These are phyloP conservation scores for Caenorhabditis sinica DNA, from an alignment of 2,888 invertebrate species.

Conservation along the genomic window DNA sequence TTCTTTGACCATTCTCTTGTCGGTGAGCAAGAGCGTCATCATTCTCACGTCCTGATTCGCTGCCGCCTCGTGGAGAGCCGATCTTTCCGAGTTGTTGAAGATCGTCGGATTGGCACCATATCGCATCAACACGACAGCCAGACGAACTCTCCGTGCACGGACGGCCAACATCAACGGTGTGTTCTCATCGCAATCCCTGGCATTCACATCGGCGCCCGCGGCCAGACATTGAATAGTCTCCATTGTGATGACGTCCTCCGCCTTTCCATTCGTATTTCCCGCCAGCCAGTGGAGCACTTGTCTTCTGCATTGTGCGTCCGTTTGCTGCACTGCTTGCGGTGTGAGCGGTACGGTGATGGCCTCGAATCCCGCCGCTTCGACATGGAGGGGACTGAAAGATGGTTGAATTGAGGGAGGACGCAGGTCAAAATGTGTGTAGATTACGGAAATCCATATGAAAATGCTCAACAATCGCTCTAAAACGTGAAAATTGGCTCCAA, in stretches of 20 bases:
- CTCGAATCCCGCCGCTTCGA: conserved; percentile 45
- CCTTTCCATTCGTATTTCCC: conserved; percentile 40
- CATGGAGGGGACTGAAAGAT: conserved; percentile 49
- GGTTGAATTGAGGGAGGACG: no score
- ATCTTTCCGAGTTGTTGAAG: conserved; percentile 68
- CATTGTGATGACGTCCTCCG: conserved; percentile 40
- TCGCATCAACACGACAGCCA: conserved; percentile 30
- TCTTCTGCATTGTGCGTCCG: conserved; percentile 31
- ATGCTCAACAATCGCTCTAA: no score
- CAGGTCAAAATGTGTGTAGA: no score
- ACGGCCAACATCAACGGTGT: conserved; percentile 64
- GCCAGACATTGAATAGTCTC: conserved; percentile 42
- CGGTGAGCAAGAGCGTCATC: conserved; percentile 64
- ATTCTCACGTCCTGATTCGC: conserved; percentile 62
- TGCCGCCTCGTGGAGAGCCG: conserved; percentile 76
- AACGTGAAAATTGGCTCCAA: no score
- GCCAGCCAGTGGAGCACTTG: conserved; percentile 59
- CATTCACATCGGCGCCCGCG: conserved; percentile 59
- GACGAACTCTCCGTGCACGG: conserved; percentile 27
- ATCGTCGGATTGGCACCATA: conserved; percentile 69
- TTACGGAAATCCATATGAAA: no score
- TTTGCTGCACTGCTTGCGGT: conserved; percentile 17
- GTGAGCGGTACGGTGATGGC: conserved; percentile 23
- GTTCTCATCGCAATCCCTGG: conserved; percentile 52
- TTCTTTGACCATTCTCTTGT: conserved; percentile 46